Evolutionary conservation across 2,797 vertebrate genomes (phyloP).

Genomic region (Molothrus ater): DNA sequence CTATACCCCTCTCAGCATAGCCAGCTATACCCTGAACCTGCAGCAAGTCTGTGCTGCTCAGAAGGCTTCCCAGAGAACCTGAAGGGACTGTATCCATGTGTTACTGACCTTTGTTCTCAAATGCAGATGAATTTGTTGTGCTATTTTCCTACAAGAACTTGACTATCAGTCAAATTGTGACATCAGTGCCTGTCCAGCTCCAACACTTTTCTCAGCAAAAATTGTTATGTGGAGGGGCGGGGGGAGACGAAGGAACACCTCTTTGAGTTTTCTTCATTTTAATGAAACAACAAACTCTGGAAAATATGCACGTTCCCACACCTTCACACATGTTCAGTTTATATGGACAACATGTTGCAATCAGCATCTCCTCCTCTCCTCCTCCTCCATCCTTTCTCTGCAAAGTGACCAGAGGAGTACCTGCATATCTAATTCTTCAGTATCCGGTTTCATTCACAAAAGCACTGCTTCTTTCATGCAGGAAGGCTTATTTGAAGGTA

Average conservation of each 20-base stretch:
- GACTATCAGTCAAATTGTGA: background rate
- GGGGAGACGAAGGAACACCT: background rate
- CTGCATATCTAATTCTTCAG: background rate
- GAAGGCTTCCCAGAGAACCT: background rate
- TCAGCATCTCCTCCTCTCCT: background rate
- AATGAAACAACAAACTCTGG: background rate
- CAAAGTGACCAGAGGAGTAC: background rate
- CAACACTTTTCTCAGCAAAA: background rate
- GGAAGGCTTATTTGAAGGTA: background rate
- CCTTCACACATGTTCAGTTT: slow-evolving; percentile 18
- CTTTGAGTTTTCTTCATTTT: background rate
- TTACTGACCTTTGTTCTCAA: background rate
- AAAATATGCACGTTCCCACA: background rate
- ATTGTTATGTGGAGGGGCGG: background rate
- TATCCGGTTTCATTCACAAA: slow-evolving; percentile 11
- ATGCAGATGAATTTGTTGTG: background rate
- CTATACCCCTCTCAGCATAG: background rate
- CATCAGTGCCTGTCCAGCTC: background rate
- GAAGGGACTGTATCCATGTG: background rate
- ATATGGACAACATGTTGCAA: background rate
- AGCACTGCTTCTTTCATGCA: background rate
- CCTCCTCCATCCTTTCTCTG: background rate
- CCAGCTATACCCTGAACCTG: background rate
- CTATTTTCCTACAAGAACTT: background rate
- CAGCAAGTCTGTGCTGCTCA: background rate